These are phyloP conservation scores for Linepithema humile DNA, from an alignment of 1,140 invertebrate genomes.

Conservation along the genomic window DNA sequence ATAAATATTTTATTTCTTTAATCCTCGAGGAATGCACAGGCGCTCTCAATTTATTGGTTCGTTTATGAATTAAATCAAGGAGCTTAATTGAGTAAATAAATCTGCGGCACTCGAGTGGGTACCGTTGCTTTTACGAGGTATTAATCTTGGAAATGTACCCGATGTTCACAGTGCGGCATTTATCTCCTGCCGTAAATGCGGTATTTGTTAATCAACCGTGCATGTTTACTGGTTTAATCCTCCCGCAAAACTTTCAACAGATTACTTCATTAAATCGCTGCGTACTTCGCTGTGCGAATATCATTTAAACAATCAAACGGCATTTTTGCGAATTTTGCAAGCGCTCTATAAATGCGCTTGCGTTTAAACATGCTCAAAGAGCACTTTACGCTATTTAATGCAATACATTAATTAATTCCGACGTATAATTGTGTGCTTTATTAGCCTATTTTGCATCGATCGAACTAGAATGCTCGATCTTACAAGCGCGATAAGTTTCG, in stretches of 20 bases:
- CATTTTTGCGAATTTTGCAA: too few species aligned
- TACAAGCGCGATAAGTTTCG: slow-evolving; percentile 25
- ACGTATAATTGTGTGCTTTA: slow-evolving; percentile 17
- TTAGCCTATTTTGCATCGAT: slow-evolving; percentile 6
- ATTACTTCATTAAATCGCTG: slow-evolving; percentile 17
- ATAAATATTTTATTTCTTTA: not conserved
- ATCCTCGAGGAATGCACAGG: not conserved
- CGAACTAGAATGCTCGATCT: slow-evolving; percentile 13
- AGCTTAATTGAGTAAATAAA: not conserved
- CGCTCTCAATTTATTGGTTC: not conserved
- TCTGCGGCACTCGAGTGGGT: not conserved
- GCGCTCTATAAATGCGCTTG: too few species aligned
- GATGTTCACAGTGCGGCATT: too few species aligned
- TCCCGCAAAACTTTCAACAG: not conserved
- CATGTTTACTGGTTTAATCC: slow-evolving; percentile 4
- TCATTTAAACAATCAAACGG: not conserved
- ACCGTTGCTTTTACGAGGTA: not conserved
- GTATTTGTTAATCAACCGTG: not conserved
- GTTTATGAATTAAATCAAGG: not conserved
- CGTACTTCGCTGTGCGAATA: not conserved
- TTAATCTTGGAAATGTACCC: slow-evolving; percentile 13
- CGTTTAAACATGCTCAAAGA: not conserved
- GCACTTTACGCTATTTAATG: not conserved
- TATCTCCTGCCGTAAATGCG: slow-evolving; percentile 4
- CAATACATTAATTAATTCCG: slow-evolving; percentile 46